Conservation (phyloP, 2,797 vertebrate species). For the Oreortyx pictus region DNA sequence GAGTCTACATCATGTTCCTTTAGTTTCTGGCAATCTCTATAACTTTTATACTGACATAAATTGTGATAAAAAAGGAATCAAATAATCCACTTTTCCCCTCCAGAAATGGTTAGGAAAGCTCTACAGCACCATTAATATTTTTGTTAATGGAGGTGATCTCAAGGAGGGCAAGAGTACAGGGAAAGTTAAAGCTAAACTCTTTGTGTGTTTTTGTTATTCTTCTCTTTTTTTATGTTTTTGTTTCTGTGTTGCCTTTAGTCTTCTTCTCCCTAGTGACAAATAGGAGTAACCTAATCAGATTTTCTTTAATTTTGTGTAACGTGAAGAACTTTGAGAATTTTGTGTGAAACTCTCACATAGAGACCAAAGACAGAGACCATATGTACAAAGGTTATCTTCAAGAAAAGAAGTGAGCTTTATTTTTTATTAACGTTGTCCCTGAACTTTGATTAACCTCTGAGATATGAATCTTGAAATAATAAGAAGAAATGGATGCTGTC, state of each 20-base stretch:
- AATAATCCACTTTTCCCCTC: slow-evolving; percentile 64
- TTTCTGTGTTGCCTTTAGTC: background rate
- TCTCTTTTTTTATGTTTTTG: background rate
- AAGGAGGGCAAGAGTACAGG: slow-evolving; percentile 2
- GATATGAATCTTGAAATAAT: background rate
- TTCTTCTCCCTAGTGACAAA: background rate
- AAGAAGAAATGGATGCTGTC: background rate
- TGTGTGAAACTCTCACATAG: background rate
- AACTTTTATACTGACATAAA: slow-evolving; percentile 82
- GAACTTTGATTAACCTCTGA: rapidly evolving
- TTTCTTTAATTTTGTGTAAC: background rate
- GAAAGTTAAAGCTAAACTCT: slow-evolving; percentile 43
- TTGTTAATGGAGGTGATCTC: slow-evolving; percentile 76
- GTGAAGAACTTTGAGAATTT: background rate
- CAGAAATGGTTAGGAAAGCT: slow-evolving; percentile 68
- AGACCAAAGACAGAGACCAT: background rate
- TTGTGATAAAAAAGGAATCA: slow-evolving; percentile 77
- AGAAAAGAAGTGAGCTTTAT: rapidly evolving
- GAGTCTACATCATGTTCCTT: slow-evolving; percentile 81
- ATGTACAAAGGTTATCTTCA: background rate
- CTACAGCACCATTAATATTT: slow-evolving; percentile 78
- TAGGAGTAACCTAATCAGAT: background rate
- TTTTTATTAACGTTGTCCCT: background rate
- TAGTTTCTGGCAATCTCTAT: slow-evolving; percentile 81
- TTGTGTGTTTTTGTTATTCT: background rate